phyloP scores from a whole-genome alignment of 2,113 vertebrate species.

The Xenotilapia flavipinnis region DNA sequence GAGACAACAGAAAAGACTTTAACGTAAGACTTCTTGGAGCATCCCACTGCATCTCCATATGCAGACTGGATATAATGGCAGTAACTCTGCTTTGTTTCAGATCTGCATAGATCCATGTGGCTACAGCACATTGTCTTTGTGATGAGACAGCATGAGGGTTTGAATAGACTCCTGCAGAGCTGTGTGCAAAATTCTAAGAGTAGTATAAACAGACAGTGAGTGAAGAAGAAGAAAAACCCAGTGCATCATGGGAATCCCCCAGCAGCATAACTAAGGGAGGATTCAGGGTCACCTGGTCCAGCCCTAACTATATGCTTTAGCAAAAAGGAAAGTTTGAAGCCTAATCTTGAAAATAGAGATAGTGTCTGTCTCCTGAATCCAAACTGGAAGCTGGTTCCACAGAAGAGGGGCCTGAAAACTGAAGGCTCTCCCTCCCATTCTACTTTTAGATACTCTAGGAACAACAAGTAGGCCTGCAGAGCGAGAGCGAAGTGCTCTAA shows the following conservation, averaged over 20 bases:
- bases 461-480: neutral
- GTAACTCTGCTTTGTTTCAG: neutral
- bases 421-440: neutral
- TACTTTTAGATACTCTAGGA: neutral
- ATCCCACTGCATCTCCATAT: neutral
- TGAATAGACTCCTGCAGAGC: neutral
- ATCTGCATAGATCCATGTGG: neutral
- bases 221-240: rapidly evolving
- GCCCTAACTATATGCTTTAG: neutral
- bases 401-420: neutral
- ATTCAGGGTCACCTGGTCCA: neutral
- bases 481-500: rapidly evolving
- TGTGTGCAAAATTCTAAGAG: neutral
- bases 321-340: neutral
- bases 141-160: neutral
- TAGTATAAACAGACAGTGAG: neutral
- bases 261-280: neutral
- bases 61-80: neutral
- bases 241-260: rapidly evolving
- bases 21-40: neutral
- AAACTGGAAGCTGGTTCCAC: neutral
- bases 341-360: neutral
- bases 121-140: neutral
- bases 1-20: neutral
- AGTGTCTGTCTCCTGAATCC: neutral